phyloP scores from a whole-genome alignment of 2,888 invertebrate genomes.

The Cheilosia vulpina region DNA sequence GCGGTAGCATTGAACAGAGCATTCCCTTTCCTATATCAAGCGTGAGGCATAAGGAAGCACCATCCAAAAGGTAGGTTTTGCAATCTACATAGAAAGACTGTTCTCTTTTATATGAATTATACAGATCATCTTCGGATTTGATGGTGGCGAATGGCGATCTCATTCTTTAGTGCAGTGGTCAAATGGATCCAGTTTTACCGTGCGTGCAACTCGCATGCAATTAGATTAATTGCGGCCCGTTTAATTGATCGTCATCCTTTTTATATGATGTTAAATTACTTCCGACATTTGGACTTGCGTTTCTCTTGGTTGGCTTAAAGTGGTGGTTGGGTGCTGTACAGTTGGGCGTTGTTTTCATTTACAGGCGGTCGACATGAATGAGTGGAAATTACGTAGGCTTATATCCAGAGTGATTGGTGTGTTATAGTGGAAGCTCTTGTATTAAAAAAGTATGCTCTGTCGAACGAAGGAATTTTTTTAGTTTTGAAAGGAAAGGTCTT shows the following conservation, averaged over 20 bases:
- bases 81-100: constrained; percentile 43
- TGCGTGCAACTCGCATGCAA: constrained; percentile 53
- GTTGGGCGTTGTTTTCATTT: not conserved
- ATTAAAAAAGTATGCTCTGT: too few species aligned
- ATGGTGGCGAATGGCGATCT: constrained; percentile 27
- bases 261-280: constrained; percentile 57
- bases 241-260: constrained; percentile 67
- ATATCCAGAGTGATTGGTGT: too few species aligned
- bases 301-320: not conserved
- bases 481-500: too few species aligned
- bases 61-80: constrained; percentile 62
- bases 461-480: too few species aligned
- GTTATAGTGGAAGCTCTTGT: too few species aligned
- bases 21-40: constrained; percentile 53
- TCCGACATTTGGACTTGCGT: constrained; percentile 59
- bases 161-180: constrained; percentile 43
- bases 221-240: constrained; percentile 69
- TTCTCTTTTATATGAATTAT: constrained; percentile 57
- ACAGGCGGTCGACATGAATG: too few species aligned
- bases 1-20: constrained; percentile 34
- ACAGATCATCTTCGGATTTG: constrained; percentile 62
- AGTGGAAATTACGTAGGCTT: too few species aligned
- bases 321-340: not conserved
- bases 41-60: constrained; percentile 29
- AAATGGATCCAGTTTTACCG: constrained; percentile 54